Evolutionary conservation across 2,888 invertebrate genomes (phyloP).

Genomic region (Malachius bipustulatus): DNA sequence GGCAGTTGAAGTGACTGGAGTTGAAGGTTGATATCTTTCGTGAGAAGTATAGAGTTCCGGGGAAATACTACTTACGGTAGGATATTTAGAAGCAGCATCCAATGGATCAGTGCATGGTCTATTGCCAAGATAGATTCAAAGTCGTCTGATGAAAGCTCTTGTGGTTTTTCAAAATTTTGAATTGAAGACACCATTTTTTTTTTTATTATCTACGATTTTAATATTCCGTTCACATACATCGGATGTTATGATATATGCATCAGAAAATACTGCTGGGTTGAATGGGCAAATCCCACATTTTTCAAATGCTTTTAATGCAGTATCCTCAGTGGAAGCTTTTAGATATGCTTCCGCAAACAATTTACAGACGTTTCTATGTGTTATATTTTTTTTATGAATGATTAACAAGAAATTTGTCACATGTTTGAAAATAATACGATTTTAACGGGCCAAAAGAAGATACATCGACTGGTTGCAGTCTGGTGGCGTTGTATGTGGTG

Average conservation of each 20-base stretch:
- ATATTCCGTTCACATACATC: neutral
- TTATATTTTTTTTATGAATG: conserved; percentile 21
- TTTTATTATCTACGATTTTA: neutral
- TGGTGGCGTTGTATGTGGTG: no score
- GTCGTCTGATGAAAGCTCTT: neutral
- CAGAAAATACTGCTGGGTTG: conserved; percentile 9
- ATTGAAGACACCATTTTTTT: no score
- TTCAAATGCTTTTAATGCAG: conserved; percentile 20
- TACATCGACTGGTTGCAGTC: conserved; percentile 22
- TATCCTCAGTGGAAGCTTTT: conserved; percentile 19
- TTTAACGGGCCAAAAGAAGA: conserved; percentile 24
- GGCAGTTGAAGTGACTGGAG: no score
- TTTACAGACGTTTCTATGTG: conserved; percentile 18
- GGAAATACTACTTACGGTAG: no score
- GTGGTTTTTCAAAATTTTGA: no score
- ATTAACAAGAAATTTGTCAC: conserved; percentile 18
- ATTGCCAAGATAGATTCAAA: no score
- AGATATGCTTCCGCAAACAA: conserved; percentile 21
- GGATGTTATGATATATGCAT: conserved; percentile 1
- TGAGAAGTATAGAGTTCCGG: no score
- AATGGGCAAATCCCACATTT: conserved; percentile 21
- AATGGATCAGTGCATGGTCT: no score
- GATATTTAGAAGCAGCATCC: no score
- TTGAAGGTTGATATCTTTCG: no score
- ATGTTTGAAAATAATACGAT: conserved; percentile 20